Conservation (phyloP, 2,888 invertebrate species). For the Pinctada fucata region DNA sequence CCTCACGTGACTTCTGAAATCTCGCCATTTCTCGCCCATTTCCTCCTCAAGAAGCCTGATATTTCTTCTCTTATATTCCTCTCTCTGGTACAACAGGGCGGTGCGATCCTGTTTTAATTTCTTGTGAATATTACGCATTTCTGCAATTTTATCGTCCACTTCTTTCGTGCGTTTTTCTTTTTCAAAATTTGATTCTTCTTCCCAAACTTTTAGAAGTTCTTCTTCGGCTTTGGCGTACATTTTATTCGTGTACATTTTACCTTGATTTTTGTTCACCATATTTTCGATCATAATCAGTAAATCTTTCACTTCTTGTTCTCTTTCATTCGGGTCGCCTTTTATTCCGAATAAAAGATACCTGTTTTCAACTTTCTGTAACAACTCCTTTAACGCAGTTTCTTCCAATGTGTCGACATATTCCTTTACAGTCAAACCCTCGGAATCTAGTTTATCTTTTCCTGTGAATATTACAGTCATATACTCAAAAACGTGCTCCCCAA, state of each 20-base stretch:
- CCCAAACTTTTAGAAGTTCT: conserved; percentile 1
- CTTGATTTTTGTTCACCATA: background rate
- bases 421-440: conserved; percentile 7
- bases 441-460: background rate
- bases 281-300: conserved; percentile 19
- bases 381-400: conserved; percentile 7
- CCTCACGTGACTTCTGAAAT: too few relatives aligned
- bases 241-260: conserved; percentile 3
- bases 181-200: background rate
- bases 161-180: background rate
- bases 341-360: conserved; percentile 36
- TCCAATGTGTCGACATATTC: conserved; percentile 18
- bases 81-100: too few relatives aligned
- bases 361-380: conserved; percentile 18
- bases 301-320: conserved; percentile 20
- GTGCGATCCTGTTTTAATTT: too few relatives aligned
- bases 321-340: conserved; percentile 1
- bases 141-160: background rate
- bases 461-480: conserved; percentile 41
- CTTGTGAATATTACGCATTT: too few relatives aligned
- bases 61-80: too few relatives aligned
- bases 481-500: conserved; percentile 32
- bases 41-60: too few relatives aligned
- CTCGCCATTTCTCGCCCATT: too few relatives aligned
- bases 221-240: conserved; percentile 14